Percentiles rank a stretch among this genome's conserved stretches.
Evolutionary conservation across 1,140 invertebrate species (phyloP).

Genomic region (Aricia agestis): DNA sequence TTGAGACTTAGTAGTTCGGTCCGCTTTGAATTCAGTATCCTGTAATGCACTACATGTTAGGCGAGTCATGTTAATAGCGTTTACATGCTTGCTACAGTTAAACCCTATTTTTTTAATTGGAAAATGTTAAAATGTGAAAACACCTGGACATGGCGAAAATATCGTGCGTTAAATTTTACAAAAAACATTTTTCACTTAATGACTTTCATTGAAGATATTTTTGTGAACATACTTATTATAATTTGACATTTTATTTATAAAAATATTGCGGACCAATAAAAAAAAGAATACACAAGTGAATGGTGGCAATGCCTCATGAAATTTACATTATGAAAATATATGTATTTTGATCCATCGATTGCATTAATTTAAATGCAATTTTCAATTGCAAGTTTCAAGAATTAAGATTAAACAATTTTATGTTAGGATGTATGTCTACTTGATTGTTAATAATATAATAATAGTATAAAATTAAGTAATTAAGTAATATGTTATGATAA

Average conservation of each 20-base stretch:
- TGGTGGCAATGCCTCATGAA: no score
- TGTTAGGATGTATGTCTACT: slow-evolving; percentile 29
- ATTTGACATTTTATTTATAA: no score
- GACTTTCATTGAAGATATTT: no score
- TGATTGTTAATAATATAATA: slow-evolving; percentile 12
- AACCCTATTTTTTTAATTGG: not conserved
- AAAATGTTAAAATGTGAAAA: not conserved
- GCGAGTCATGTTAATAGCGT: slow-evolving; percentile 63
- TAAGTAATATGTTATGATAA: slow-evolving; percentile 4
- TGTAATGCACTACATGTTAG: slow-evolving; percentile 78
- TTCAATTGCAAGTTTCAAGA: no score
- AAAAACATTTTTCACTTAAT: no score
- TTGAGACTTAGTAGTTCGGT: slow-evolving; percentile 80
- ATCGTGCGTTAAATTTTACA: not conserved
- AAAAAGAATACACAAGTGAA: no score
- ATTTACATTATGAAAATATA: no score
- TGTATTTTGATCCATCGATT: no score
- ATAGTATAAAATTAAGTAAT: slow-evolving; percentile 9
- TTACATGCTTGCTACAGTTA: slow-evolving; percentile 47
- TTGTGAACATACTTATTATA: no score
- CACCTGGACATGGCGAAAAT: not conserved
- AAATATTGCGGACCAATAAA: no score
- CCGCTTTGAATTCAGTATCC: slow-evolving; percentile 82
- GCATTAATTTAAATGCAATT: no score
- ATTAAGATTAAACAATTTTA: not conserved